Evolutionary conservation across 2,113 vertebrate species (phyloP), one percentile per base, ranked within the genome.

Genomic region (Equus przewalskii): DNA sequence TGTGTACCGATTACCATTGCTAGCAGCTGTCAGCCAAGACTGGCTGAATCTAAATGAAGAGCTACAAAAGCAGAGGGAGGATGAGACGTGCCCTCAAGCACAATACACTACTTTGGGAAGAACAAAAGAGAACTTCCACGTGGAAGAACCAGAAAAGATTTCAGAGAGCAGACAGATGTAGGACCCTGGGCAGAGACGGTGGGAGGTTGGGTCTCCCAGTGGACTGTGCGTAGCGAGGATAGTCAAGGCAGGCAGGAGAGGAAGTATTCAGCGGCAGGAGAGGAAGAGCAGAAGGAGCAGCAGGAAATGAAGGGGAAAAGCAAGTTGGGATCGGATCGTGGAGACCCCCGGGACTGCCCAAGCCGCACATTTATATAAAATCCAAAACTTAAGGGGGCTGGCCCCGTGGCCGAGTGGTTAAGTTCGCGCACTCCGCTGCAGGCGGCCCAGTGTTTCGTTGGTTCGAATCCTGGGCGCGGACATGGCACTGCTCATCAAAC

Each of bases 151-250:
- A 15, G 83, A 86, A 54, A 26, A 69, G 14, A 62, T 41, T 86
- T 67, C 60, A 19, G 22, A 72, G 46, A 49, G 41, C 22, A 91
- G 36, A 56, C 58, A 56, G 80, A 76, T 0, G 4, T 36, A 54
- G 0, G 30, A 36, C 2, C 8, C 0, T 12, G 24, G 5, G 13
- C 1, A 1, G 14, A 46, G 64, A 33, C 21, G 28, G 1, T 28
- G 46, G 56, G n/a, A 73, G 9, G 13, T 5, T 7, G 6, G 54
- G 33, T 58, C 58, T 33, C 16, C 49, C 30, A 22, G 3, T 2
- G 41, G 14, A 14, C 3, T 0, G 28, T 15, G 60, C 26, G 6
- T 28, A 30, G 36, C 15, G n/a, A 60, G 69, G 19, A 51, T 28
- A 46, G 36, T 62, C 64, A 9, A 10, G 30, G 41, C 56, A n/a